Evolutionary conservation across 2,888 invertebrate genomes (phyloP).

Genomic region (Pherbina coryleti): DNA sequence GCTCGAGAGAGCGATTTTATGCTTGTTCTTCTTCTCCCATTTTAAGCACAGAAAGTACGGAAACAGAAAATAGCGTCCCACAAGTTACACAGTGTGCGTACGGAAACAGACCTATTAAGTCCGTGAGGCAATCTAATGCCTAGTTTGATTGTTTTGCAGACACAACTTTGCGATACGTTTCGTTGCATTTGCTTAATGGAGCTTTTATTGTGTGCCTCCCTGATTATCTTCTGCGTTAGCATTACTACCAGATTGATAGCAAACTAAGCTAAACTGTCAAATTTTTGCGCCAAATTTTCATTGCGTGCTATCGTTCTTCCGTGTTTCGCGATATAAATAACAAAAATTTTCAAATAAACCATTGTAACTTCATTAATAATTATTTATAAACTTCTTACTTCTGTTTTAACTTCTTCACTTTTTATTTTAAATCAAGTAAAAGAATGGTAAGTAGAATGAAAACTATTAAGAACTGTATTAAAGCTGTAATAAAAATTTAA

Average conservation of each 20-base stretch:
- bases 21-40: too few species aligned
- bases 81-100: too few species aligned
- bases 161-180: too few species aligned
- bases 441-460: neutral
- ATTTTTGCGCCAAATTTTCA: neutral
- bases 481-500: neutral
- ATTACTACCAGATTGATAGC: neutral
- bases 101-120: too few species aligned
- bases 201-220: neutral
- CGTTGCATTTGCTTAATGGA: too few species aligned
- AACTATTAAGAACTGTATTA: neutral
- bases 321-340: neutral
- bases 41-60: too few species aligned
- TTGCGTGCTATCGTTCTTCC: neutral
- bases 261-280: neutral
- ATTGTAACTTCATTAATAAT: neutral
- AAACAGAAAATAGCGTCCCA: too few species aligned
- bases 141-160: too few species aligned
- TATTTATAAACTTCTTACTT: neutral
- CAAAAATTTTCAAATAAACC: neutral
- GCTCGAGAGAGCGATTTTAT: too few species aligned
- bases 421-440: neutral
- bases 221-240: neutral
- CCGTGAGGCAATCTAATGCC: too few species aligned
- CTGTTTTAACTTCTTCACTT: neutral